Base-by-base conservation (phyloP, 1,140 invertebrate species). In the Aleiodes sp. region DNA sequence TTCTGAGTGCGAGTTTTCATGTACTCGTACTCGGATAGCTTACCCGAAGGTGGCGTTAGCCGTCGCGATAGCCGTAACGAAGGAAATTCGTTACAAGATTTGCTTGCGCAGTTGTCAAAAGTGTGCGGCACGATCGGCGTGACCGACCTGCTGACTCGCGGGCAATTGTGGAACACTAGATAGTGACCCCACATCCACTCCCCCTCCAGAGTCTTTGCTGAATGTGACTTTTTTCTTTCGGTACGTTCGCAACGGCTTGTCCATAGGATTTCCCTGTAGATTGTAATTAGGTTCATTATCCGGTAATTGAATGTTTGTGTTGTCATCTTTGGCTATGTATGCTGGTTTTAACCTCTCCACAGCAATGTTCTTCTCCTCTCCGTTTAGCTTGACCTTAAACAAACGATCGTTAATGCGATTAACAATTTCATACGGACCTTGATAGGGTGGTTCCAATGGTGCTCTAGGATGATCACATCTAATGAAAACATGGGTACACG, bases 401-500 rank as follows among this genome's bases (percentile, higher is more conserved):
- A 24, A 10, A 8, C 39, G 9, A 14, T 71, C 70, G 3, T 24
- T 9, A 1, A 70, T 28, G 0, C 63, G 21, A 24, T 70, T 28
- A 7, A 66, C 31, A 0, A 70, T 21, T 16, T 66, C 28, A 41
- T 66, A 70, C 1, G 74, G 73, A 4, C 72, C 71, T 16, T 46
- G 31, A 59, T 75, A 77, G 4, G 69, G 68, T 14, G 72, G 61
- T 29, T 72, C 63, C 1, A 77, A 60, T 0, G 68, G 63, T 19
- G 14, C 9, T 41, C 60, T 37, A 0, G 65, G 43, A 4, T 56
- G 31, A 28, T 75, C 72, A 52, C 56, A n/a, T 31, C 72, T 1
- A 12, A 76, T 3, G 14, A 59, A 59, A 2, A 73, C 74, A 46
- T 79, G 75, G 1, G 70, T 60, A 35, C 68, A 72, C 1, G 56